phyloP scores from a whole-genome alignment of 2,113 vertebrate species.

The Morone chrysops region DNA sequence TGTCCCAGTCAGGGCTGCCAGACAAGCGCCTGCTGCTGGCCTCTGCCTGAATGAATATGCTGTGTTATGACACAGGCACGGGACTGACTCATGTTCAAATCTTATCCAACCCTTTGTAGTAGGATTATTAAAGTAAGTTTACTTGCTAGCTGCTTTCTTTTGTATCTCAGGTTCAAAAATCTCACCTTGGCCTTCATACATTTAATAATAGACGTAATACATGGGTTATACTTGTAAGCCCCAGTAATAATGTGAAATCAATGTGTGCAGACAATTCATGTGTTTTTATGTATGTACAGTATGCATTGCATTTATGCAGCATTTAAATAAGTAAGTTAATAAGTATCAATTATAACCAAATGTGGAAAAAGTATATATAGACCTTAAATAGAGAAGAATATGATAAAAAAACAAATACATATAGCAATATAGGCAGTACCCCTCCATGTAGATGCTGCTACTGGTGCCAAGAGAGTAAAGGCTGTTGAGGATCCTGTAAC shows the following conservation, averaged over 20 bases:
- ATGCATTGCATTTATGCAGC: not conserved
- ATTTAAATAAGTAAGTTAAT: no score
- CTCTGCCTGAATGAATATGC: constrained; percentile 84
- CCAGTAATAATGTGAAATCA: not conserved
- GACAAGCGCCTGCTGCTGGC: constrained; percentile 89
- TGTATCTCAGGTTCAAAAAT: not conserved
- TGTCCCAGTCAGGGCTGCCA: constrained; percentile 90
- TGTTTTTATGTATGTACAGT: not conserved
- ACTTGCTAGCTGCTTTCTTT: not conserved
- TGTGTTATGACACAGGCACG: constrained; percentile 11
- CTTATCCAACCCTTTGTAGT: not conserved
- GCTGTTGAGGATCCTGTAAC: constrained; percentile 92
- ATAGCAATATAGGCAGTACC: constrained; percentile 81
- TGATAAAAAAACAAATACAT: not conserved
- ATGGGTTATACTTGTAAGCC: not conserved
- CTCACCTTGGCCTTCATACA: not conserved
- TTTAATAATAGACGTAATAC: not conserved
- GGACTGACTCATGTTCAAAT: not conserved
- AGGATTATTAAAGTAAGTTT: not conserved
- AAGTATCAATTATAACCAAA: not conserved
- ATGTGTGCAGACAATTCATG: not conserved
- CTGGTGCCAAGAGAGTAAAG: constrained; percentile 92
- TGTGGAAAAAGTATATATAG: not conserved
- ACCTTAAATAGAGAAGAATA: not conserved
- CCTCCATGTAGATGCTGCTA: constrained; percentile 91